Evolutionary conservation across 1,140 invertebrate species (phyloP), one percentile per base, ranked within the genome.

Genomic region (Radopholus similis): DNA sequence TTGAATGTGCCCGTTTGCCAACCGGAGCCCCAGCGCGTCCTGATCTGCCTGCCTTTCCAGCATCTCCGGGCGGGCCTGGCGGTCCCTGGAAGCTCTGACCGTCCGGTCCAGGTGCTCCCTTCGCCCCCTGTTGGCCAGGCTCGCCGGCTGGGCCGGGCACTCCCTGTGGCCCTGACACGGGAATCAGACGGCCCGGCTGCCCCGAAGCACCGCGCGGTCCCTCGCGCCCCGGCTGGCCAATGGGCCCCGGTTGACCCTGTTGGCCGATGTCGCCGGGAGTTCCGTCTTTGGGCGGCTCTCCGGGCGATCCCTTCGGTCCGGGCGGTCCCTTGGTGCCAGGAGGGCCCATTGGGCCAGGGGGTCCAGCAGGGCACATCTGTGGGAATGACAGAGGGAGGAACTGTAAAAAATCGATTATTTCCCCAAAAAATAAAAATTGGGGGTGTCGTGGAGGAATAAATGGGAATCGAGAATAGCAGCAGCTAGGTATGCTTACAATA

Each of bases 121-220:
- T 74, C n/a, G 70, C 74, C 63, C 81, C 73, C 8, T 73, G 42
- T 40, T 79, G 70, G 21, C 72, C 72, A 18, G 70, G 56, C 15
- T 44, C 15, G 51, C 75, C 73, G 34, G 64, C 34, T 28, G 71
- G 49, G n/a, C 73, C 70, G 6, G 26, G 37, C 64, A 71, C 72
- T 54, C 79, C 78, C 62, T 80, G 79, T 35, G 77, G 80, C 64
- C 78, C 78, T 32, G 78, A 77, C 11, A 82, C 77, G 13, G 77
- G 77, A 59, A 81, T 81, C 40, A 78, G 70, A 30, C 78, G 69
- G 55, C 78, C 78, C 30, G 72, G 64, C 21, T 78, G 77, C 23
- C 78, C 78, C 35, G 77, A 77, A 15, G 78, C 81, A 42, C 78
- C 78, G 44, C 76, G 77, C 47, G 77, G 82, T 65, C 81, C 81